These are phyloP conservation scores for Spodoptera picta DNA, from an alignment of 2,888 invertebrate genomes.

Conservation along the genomic window DNA sequence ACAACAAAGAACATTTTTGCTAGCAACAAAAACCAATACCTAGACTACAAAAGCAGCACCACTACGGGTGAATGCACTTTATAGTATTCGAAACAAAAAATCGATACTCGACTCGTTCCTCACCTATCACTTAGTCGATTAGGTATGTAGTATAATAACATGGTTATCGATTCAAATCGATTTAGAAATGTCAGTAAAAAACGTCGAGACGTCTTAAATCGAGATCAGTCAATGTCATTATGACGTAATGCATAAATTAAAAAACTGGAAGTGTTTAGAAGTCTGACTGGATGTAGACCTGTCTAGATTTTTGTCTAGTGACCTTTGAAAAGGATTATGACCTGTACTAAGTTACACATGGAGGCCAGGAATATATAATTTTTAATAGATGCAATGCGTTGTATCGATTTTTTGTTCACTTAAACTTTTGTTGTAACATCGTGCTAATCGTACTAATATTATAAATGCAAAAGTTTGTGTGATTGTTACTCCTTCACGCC, in stretches of 20 bases:
- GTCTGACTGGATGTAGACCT: constrained; percentile 1
- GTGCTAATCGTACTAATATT: no score
- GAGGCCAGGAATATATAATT: no score
- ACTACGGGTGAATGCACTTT: constrained; percentile 33
- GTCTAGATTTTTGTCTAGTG: constrained; percentile 4
- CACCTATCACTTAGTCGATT: constrained; percentile 38
- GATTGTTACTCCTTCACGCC: no score
- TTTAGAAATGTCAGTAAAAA: constrained; percentile 29
- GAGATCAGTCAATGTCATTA: constrained; percentile 16
- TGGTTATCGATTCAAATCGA: constrained; percentile 30
- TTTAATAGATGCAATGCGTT: no score
- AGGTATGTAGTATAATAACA: constrained; percentile 8
- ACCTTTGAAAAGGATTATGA: not conserved
- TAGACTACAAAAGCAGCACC: constrained; percentile 10
- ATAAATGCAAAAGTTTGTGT: no score
- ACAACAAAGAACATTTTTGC: not conserved
- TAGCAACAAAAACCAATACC: constrained; percentile 5
- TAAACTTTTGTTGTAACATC: no score
- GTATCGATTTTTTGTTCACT: no score
- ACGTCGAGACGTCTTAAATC: not conserved
- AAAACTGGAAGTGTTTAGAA: not conserved
- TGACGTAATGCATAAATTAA: constrained; percentile 15
- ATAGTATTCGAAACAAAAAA: constrained; percentile 37
- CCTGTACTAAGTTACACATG: no score
- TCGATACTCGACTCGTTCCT: constrained; percentile 11